phyloP scores from a whole-genome alignment of 2,113 vertebrate genomes.

The Corapipo altera region DNA sequence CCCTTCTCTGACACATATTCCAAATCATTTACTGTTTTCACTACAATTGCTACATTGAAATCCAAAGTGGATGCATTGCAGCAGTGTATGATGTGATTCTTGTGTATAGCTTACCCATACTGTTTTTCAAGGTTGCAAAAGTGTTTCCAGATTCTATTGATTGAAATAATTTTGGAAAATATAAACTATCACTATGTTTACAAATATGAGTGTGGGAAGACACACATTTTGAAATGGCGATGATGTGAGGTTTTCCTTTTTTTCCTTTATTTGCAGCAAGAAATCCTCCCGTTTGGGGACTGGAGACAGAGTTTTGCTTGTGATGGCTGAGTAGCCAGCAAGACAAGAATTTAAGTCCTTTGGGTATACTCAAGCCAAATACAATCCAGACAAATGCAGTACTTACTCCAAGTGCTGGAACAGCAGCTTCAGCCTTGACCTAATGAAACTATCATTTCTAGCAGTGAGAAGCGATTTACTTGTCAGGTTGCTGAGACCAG shows the following conservation, averaged over 20 bases:
- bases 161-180: background rate
- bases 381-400: constrained; percentile 44
- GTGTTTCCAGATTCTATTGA: background rate
- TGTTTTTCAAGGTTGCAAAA: background rate
- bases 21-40: constrained; percentile 4
- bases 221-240: background rate
- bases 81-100: background rate
- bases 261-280: background rate
- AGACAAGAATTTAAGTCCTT: constrained; percentile 9
- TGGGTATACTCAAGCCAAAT: constrained; percentile 16
- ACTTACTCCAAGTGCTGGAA: constrained; percentile 31
- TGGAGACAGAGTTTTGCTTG: background rate
- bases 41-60: background rate
- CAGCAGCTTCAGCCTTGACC: constrained; percentile 42
- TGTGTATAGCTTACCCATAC: background rate
- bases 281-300: background rate
- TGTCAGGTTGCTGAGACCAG: constrained; percentile 32
- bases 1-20: background rate
- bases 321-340: background rate
- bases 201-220: background rate
- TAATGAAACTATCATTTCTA: constrained; percentile 43
- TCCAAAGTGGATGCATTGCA: background rate
- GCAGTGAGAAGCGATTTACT: constrained; percentile 26
- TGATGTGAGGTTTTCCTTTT: background rate
- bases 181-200: background rate